These are phyloP conservation scores for Synergus japonicus DNA, from an alignment of 2,888 invertebrate species.

Conservation along the genomic window DNA sequence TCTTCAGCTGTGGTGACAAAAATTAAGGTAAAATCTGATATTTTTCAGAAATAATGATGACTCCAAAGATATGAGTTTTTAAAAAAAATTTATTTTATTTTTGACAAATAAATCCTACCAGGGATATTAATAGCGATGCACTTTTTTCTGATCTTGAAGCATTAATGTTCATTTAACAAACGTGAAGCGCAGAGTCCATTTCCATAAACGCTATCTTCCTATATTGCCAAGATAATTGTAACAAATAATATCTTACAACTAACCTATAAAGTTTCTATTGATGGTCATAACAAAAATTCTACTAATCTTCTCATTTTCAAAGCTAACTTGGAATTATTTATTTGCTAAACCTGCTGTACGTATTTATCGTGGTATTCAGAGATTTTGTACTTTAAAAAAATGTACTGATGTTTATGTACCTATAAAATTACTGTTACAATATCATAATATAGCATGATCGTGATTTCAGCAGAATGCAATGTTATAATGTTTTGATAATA, in stretches of 20 bases:
- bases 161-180: not conserved
- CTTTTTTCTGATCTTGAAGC: not conserved
- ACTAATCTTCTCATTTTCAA: not conserved
- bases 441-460: not conserved
- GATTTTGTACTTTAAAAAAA: constrained; percentile 5
- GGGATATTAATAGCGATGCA: constrained; percentile 5
- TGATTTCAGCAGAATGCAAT: constrained; percentile 1
- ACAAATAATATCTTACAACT: constrained; percentile 17
- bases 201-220: constrained; percentile 3
- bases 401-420: constrained; percentile 18
- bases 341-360: not conserved
- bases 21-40: not conserved
- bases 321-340: not conserved
- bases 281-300: constrained; percentile 16
- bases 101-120: not conserved
- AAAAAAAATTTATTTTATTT: constrained; percentile 46
- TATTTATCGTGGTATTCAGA: constrained; percentile 5
- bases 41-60: not conserved
- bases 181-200: not conserved
- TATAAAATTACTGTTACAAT: constrained; percentile 14
- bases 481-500: not conserved
- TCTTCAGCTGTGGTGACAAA: no score
- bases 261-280: constrained; percentile 18
- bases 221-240: constrained; percentile 21
- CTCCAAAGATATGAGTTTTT: not conserved